Evolutionary conservation across 2,888 invertebrate species (phyloP).

Genomic region (Ochropacha duplaris): DNA sequence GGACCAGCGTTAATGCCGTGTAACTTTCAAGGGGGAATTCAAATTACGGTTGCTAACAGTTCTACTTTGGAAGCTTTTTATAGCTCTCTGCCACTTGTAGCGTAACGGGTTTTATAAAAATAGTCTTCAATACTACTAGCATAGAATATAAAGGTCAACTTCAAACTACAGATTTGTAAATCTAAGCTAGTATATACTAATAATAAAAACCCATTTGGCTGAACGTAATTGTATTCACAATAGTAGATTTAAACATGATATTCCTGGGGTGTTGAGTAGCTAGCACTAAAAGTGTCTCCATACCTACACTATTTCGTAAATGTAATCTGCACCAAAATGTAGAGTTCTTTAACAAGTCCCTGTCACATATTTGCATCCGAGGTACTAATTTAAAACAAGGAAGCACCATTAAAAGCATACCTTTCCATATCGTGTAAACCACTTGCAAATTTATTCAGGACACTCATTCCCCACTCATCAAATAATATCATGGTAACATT

Average conservation of each 20-base stretch:
- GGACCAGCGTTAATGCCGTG: not conserved
- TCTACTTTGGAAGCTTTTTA: not conserved
- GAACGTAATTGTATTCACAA: not conserved
- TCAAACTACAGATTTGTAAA: not conserved
- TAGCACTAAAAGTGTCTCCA: not conserved
- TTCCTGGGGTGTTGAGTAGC: not conserved
- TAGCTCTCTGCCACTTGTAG: not conserved
- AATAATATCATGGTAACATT: slow-evolving; percentile 59
- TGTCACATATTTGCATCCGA: slow-evolving; percentile 38
- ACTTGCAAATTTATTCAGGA: slow-evolving; percentile 76
- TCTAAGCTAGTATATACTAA: not conserved
- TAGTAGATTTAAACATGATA: not conserved
- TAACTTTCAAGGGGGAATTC: slow-evolving; percentile 6
- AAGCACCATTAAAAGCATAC: slow-evolving; percentile 64
- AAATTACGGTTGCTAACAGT: slow-evolving; percentile 1
- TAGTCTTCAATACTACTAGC: not conserved
- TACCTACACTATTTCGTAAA: not conserved
- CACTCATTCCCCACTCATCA: slow-evolving; percentile 67
- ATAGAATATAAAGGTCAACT: not conserved
- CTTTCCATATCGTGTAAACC: slow-evolving; percentile 64
- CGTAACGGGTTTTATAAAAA: not conserved
- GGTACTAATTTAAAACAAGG: slow-evolving; percentile 59
- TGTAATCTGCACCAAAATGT: slow-evolving; percentile 1
- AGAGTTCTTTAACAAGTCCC: slow-evolving; percentile 14
- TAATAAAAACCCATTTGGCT: not conserved